Evolutionary conservation across 2,888 invertebrate species (phyloP).

Genomic region (Dasypolia templi): DNA sequence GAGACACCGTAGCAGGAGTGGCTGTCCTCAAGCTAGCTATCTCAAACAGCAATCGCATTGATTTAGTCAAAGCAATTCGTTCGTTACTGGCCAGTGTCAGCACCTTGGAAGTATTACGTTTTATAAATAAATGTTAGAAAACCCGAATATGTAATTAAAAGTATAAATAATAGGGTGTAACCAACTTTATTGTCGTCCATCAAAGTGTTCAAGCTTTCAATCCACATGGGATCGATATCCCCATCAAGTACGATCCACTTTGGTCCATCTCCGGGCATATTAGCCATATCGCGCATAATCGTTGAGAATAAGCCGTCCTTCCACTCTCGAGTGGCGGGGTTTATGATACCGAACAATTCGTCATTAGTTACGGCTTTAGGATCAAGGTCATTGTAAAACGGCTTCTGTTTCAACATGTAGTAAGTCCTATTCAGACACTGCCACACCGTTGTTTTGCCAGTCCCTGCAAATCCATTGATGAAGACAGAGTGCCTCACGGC

Average conservation of each 20-base stretch:
- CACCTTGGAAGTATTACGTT: constrained; percentile 86
- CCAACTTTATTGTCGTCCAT: constrained; percentile 98
- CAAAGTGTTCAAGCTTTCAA: constrained; percentile 98
- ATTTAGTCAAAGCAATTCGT: constrained; percentile 96
- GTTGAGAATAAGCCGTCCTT: constrained; percentile 97
- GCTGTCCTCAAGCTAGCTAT: constrained; percentile 97
- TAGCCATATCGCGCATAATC: constrained; percentile 98
- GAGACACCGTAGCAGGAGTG: constrained; percentile 98
- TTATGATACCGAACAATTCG: constrained; percentile 98
- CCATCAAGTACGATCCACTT: constrained; percentile 99
- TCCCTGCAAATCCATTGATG: constrained; percentile 96
- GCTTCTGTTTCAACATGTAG: constrained; percentile 94
- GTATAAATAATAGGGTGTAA: constrained; percentile 4
- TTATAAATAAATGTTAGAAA: constrained; percentile 1
- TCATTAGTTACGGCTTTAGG: constrained; percentile 99
- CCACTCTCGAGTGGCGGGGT: constrained; percentile 98
- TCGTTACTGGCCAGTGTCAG: constrained; percentile 98
- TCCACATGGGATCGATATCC: constrained; percentile 99
- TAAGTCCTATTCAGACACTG: constrained; percentile 96
- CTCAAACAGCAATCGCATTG: constrained; percentile 98
- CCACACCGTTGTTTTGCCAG: constrained; percentile 98
- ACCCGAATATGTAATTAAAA: background rate
- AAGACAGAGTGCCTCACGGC: constrained; percentile 98
- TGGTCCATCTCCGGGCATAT: constrained; percentile 95
- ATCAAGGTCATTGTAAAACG: constrained; percentile 96